Base-by-base conservation (phyloP, 2,888 invertebrate species). In the Polylopha cassiicola region DNA sequence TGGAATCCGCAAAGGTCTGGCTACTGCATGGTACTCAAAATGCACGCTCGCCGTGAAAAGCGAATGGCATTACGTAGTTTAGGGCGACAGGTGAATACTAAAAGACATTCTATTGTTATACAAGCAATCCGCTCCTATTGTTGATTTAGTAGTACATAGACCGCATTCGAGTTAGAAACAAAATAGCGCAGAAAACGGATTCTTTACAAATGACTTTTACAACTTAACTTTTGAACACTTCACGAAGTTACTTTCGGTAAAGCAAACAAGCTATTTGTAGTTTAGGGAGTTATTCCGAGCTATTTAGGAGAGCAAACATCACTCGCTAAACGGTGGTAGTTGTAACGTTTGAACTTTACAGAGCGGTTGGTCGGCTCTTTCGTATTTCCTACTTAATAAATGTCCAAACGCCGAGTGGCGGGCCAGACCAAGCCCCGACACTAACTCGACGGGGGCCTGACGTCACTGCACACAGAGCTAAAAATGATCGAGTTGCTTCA, bases 51-150 rank as follows among this genome's bases (percentile, higher is more conserved):
- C 61, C 57, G 58, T 63, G 58, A 56, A 63, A 61, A 65, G 61
- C 53, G 58, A 55, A 61, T 61, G 63, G 72, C 70, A 74, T 77
- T 74, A 45, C 41, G 44, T 44, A 76, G 74, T 71, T 60, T 63
- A 63, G 53, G 61, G 58, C 64, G 72, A 62, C 74, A 72, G 68
- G 67, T 73, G 81, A 79, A 81, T 78, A 73, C 69, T 69, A 75
- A 80, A 64, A 72, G 65, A 65, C 53, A 55, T 61, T 53, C 65
- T 61, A 72, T 73, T 73, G 68, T 75, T 66, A 45, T 47, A 43
- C 50, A 44, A 14, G 34, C 30, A 36, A 52, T 51, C 51, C 47
- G 50, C 51, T 52, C 50, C 53, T 23, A 36, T 36, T 41, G 41
- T 41, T 36, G 30, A 15, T 34, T 41, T 16, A 24, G 10, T 20